phyloP scores from a whole-genome alignment of 1,140 invertebrate genomes.

The Ceratitis capitata region DNA sequence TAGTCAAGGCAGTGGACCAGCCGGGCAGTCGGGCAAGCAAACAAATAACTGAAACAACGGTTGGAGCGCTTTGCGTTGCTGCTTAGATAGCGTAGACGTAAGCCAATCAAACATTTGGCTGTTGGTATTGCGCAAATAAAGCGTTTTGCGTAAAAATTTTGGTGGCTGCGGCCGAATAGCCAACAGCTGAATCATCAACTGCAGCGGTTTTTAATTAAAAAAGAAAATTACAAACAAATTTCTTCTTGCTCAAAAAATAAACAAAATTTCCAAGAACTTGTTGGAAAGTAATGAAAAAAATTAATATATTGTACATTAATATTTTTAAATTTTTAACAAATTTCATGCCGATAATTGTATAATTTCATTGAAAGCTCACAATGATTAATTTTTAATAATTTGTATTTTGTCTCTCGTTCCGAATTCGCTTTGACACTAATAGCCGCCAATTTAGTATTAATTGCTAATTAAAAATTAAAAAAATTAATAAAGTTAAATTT shows the following conservation, averaged over 20 bases:
- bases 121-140: neutral
- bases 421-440: neutral
- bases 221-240: neutral
- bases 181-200: neutral
- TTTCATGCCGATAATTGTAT: neutral
- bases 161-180: neutral
- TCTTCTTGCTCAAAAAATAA: neutral
- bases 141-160: neutral
- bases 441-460: neutral
- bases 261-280: no score
- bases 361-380: neutral
- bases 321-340: neutral
- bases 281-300: neutral
- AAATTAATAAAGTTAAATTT: neutral
- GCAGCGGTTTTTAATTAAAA: neutral
- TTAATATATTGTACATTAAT: neutral
- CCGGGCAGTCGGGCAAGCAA: neutral
- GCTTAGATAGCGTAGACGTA: neutral
- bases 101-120: neutral
- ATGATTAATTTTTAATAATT: neutral
- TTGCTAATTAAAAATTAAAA: neutral
- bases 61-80: neutral
- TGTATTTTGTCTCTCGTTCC: neutral
- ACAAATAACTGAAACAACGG: neutral
- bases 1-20: neutral